A percentile compares a stretch with the other conserved stretches of the same genome.
Conservation (phyloP, 2,113 vertebrate species). For the Perca schrenkii region DNA sequence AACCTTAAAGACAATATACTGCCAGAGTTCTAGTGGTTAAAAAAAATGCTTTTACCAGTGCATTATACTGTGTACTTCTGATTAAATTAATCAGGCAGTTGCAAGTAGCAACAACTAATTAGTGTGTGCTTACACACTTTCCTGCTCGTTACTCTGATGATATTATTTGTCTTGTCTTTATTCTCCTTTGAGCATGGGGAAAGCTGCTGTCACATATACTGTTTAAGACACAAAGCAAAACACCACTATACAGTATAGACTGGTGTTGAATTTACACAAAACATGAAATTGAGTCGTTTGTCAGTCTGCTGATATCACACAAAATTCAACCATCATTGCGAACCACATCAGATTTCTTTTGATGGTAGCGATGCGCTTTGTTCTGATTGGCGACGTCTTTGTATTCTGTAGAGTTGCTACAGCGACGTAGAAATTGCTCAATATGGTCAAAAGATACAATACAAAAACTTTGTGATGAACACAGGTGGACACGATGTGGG, state of each 20-base stretch:
- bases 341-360: slow-evolving; percentile 23
- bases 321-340: slow-evolving; percentile 18
- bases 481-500: slow-evolving; percentile 1
- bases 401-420: slow-evolving; percentile 13
- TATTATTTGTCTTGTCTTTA: slow-evolving; percentile 28
- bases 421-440: neutral
- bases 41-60: neutral
- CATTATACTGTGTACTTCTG: slow-evolving; percentile 37
- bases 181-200: neutral
- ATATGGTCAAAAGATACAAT: neutral
- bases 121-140: slow-evolving; percentile 58
- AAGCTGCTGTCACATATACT: slow-evolving; percentile 27
- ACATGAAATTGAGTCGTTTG: slow-evolving; percentile 51
- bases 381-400: slow-evolving; percentile 38
- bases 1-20: neutral
- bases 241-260: slow-evolving; percentile 13
- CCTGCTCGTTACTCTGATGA: slow-evolving; percentile 54
- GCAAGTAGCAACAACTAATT: slow-evolving; percentile 68
- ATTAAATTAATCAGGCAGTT: slow-evolving; percentile 71
- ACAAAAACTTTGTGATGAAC: slow-evolving; percentile 54
- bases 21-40: neutral
- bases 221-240: slow-evolving; percentile 47
- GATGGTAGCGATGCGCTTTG: slow-evolving; percentile 41
- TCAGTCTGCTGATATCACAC: slow-evolving; percentile 42
- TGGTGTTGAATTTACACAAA: slow-evolving; percentile 16